phyloP scores from a whole-genome alignment of 2,797 vertebrate species.

The Notolabrus celidotus region DNA sequence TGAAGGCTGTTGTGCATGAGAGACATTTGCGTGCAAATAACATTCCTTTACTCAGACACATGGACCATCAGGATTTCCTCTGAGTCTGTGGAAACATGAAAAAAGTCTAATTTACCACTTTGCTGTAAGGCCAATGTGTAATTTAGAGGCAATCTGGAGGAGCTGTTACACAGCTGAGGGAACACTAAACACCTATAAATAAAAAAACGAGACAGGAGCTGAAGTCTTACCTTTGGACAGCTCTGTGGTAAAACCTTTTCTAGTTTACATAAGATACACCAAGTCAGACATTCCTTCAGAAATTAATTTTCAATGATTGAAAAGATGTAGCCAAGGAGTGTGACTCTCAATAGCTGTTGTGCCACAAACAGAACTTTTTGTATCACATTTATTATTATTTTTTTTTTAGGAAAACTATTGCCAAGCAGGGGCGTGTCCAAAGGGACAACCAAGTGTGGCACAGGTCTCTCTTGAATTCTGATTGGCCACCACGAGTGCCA shows the following conservation, averaged over 20 bases:
- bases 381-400: no score
- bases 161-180: constrained; percentile 46
- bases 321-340: neutral
- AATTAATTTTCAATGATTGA: neutral
- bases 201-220: constrained; percentile 22
- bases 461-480: no score
- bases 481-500: no score
- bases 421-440: no score
- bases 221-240: constrained; percentile 1
- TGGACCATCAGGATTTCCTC: constrained; percentile 41
- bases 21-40: constrained; percentile 21
- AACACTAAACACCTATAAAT: constrained; percentile 54
- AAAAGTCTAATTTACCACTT: constrained; percentile 42
- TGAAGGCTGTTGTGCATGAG: constrained; percentile 24
- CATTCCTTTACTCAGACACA: constrained; percentile 35
- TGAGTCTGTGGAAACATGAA: constrained; percentile 35
- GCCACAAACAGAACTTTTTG: neutral
- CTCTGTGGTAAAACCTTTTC: neutral
- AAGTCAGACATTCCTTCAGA: neutral
- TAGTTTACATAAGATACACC: neutral
- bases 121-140: constrained; percentile 38
- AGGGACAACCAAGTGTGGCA: no score
- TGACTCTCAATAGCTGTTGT: neutral
- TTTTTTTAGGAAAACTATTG: no score
- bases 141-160: constrained; percentile 58